Percentiles rank a stretch among this genome's conserved stretches.
phyloP scores from a whole-genome alignment of 1,140 invertebrate species.

The Rhyacophila brunnea region DNA sequence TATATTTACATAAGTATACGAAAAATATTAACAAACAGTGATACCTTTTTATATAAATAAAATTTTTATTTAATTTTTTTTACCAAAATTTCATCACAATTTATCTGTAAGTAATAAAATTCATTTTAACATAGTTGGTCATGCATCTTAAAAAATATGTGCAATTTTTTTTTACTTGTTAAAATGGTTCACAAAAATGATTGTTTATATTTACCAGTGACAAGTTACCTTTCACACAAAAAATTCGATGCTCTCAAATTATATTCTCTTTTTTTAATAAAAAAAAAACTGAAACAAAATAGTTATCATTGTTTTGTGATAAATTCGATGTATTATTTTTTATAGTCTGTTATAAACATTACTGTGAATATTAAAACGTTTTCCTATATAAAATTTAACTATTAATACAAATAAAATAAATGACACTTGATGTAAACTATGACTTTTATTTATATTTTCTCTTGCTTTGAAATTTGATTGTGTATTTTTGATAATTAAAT shows the following conservation, averaged over 20 bases:
- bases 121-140: no score
- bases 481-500: no score
- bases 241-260: no score
- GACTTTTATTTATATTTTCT: constrained; percentile 4
- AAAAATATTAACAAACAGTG: constrained; percentile 19
- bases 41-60: constrained; percentile 3
- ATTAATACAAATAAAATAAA: constrained; percentile 32
- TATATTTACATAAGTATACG: constrained; percentile 16
- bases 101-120: no score
- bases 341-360: constrained; percentile 30
- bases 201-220: no score
- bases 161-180: no score
- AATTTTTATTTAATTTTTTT: not conserved
- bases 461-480: no score
- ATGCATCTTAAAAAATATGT: no score
- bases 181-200: no score
- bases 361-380: constrained; percentile 34
- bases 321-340: constrained; percentile 20
- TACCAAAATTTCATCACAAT: no score
- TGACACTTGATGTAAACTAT: constrained; percentile 31
- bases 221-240: no score
- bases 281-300: not conserved
- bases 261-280: no score
- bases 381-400: constrained; percentile 32
- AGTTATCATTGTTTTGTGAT: constrained; percentile 27